Conservation (phyloP, 2,888 invertebrate species). For the Uropetala carovei region DNA sequence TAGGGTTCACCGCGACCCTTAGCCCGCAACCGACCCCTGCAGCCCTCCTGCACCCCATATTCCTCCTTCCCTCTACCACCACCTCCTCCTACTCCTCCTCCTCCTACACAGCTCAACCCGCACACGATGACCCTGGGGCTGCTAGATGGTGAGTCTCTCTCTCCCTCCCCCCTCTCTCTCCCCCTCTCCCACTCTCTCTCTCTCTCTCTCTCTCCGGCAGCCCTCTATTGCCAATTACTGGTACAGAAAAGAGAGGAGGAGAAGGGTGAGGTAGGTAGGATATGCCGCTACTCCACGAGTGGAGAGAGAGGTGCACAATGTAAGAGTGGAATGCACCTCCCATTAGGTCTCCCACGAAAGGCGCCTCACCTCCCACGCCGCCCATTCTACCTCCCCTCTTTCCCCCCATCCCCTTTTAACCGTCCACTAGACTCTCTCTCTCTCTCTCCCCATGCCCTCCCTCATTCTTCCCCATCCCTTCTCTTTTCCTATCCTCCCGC, state of each 20-base stretch:
- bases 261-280: neutral
- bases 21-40: slow-evolving; percentile 42
- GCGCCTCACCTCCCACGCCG: neutral
- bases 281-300: neutral
- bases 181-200: too few species aligned
- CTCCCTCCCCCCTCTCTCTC: too few species aligned
- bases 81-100: neutral
- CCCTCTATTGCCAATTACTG: slow-evolving; percentile 62
- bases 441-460: too few species aligned
- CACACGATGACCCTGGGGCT: slow-evolving; percentile 58
- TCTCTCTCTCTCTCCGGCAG: slow-evolving; percentile 38
- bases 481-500: too few species aligned
- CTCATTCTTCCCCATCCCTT: too few species aligned
- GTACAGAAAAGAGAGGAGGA: neutral
- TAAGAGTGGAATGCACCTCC: neutral
- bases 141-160: slow-evolving; percentile 38
- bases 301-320: neutral
- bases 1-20: slow-evolving; percentile 63
- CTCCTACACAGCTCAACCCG: neutral
- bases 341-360: neutral
- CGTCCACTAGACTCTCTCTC: too few species aligned
- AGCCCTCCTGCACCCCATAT: neutral
- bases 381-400: too few species aligned
- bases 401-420: too few species aligned
- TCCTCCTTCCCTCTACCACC: neutral